Conservation (phyloP, 1,140 invertebrate genomes). For the Cydia strobilella region DNA sequence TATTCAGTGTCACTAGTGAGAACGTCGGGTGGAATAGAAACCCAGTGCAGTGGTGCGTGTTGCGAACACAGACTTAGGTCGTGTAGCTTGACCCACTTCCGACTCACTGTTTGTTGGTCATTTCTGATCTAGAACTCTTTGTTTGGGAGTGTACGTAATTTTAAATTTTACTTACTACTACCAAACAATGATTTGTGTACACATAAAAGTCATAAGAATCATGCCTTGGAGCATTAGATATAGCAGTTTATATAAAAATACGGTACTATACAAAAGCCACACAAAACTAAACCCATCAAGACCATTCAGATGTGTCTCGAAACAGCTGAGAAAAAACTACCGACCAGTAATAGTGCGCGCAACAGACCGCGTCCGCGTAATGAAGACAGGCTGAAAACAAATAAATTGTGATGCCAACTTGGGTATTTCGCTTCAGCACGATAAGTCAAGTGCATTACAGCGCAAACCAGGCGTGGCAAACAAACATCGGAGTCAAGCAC, state of each 20-base stretch:
- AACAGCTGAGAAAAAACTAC: slow-evolving; percentile 49
- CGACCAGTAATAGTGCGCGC: slow-evolving; percentile 39
- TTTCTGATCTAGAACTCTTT: no score
- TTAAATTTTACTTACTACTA: no score
- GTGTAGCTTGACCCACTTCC: slow-evolving; percentile 36
- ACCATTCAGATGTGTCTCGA: neutral
- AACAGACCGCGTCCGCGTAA: slow-evolving; percentile 46
- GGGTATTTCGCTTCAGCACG: slow-evolving; percentile 60
- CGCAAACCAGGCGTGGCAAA: slow-evolving; percentile 69
- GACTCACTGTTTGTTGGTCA: no score
- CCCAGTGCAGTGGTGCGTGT: slow-evolving; percentile 60
- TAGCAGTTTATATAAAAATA: neutral
- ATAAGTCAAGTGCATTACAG: slow-evolving; percentile 50
- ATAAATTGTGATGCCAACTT: slow-evolving; percentile 63
- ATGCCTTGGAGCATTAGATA: neutral
- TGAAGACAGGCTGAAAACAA: slow-evolving; percentile 55
- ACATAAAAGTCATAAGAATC: no score
- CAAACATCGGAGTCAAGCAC: slow-evolving; percentile 74
- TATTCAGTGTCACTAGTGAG: slow-evolving; percentile 45
- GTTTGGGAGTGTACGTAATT: no score
- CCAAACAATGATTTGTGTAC: no score
- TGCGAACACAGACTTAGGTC: slow-evolving; percentile 45
- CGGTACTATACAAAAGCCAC: neutral
- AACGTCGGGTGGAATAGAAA: slow-evolving; percentile 61
- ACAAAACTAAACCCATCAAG: no score